A percentile compares a stretch with the other conserved stretches of the same genome.
These are phyloP conservation scores for Vanessa atalanta DNA, from an alignment of 1,140 invertebrate genomes.

Conservation along the genomic window DNA sequence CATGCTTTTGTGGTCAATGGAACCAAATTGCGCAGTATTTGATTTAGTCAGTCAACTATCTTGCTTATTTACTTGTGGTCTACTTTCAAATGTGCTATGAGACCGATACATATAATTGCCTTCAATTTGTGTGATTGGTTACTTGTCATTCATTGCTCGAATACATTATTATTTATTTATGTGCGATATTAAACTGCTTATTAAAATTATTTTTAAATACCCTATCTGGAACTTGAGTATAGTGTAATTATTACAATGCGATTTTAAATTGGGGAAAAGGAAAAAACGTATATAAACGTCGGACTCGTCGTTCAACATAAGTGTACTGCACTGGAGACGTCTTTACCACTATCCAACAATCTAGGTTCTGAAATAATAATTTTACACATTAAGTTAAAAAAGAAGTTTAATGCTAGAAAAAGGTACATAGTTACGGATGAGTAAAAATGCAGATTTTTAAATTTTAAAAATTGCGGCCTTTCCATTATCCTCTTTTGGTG, in stretches of 20 bases:
- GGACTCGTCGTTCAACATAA: constrained; percentile 7
- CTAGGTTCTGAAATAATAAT: neutral
- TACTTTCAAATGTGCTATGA: constrained; percentile 23
- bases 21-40: constrained; percentile 10
- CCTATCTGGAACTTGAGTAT: too few species aligned
- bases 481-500: constrained; percentile 29
- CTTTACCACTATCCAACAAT: neutral
- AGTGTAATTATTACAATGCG: neutral
- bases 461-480: constrained; percentile 23
- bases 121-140: constrained; percentile 25
- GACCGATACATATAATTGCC: constrained; percentile 26
- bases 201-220: neutral
- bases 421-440: constrained; percentile 7
- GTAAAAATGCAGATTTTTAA: constrained; percentile 7
- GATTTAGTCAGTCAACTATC: constrained; percentile 15
- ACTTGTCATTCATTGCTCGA: constrained; percentile 10
- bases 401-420: neutral
- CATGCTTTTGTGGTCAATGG: neutral
- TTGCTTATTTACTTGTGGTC: constrained; percentile 20
- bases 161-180: neutral
- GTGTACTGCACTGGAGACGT: constrained; percentile 10
- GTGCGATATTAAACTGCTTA: neutral
- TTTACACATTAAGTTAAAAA: neutral
- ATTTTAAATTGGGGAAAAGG: neutral
- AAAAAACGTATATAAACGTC: neutral